Evolutionary conservation across 1,140 invertebrate species (phyloP).

Genomic region (Neomicropteryx cornuta): DNA sequence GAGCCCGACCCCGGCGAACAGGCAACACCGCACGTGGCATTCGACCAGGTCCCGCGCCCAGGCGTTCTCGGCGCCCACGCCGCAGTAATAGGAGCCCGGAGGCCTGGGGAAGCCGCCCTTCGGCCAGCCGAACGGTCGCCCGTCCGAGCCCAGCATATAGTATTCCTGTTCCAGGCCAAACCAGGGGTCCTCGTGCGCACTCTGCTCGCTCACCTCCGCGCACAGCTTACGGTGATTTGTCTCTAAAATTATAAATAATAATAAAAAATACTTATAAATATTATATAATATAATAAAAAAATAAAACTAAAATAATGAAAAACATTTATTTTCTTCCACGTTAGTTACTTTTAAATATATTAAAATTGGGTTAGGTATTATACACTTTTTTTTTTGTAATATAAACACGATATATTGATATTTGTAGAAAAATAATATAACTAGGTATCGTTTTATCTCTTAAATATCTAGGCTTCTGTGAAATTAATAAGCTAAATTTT

Average conservation of each 20-base stretch:
- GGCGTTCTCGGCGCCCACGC: slow-evolving; percentile 88
- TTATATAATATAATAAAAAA: too few species aligned
- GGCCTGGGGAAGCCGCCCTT: slow-evolving; percentile 64
- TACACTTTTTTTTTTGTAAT: too few species aligned
- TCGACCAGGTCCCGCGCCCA: slow-evolving; percentile 91
- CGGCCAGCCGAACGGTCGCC: slow-evolving; percentile 77
- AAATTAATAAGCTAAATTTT: too few species aligned
- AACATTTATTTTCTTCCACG: too few species aligned
- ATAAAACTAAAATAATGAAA: too few species aligned
- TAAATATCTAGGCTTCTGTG: too few species aligned
- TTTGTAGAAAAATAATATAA: too few species aligned
- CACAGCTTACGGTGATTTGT: slow-evolving; percentile 71
- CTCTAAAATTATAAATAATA: slow-evolving; percentile 18
- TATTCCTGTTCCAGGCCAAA: slow-evolving; percentile 87
- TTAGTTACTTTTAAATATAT: too few species aligned
- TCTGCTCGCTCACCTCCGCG: slow-evolving; percentile 60
- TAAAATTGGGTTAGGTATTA: too few species aligned
- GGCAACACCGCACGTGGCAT: slow-evolving; percentile 47
- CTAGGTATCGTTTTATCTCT: too few species aligned
- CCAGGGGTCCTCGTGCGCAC: slow-evolving; percentile 76
- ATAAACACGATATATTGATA: too few species aligned
- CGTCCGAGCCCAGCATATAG: slow-evolving; percentile 67
- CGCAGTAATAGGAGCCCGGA: slow-evolving; percentile 54
- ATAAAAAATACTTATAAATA: too few species aligned
- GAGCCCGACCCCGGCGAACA: slow-evolving; percentile 85